Conservation (phyloP, 1,140 invertebrate genomes). For the Orius laevigatus region DNA sequence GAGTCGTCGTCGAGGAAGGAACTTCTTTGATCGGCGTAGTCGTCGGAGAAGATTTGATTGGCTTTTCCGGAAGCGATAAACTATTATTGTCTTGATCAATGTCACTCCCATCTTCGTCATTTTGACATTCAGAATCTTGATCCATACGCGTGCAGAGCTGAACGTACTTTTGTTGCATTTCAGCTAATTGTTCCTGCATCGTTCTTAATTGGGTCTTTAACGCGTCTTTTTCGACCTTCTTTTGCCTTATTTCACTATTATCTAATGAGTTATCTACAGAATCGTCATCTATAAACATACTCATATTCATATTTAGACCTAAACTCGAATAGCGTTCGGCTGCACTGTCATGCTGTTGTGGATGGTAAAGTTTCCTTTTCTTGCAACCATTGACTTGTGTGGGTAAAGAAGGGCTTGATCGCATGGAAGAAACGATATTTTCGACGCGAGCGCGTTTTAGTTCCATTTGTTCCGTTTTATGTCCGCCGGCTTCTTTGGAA, state of each 20-base stretch:
- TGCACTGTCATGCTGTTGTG: constrained; percentile 73
- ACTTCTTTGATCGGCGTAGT: constrained; percentile 37
- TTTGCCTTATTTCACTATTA: constrained; percentile 54
- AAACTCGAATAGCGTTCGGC: constrained; percentile 44
- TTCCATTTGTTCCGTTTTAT: constrained; percentile 37
- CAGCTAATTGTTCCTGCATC: constrained; percentile 74
- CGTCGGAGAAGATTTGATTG: constrained; percentile 36
- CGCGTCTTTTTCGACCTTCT: constrained; percentile 66
- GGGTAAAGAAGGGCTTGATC: constrained; percentile 56
- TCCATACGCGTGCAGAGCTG: constrained; percentile 72
- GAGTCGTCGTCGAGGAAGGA: constrained; percentile 27
- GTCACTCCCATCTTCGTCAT: constrained; percentile 56
- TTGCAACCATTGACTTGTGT: constrained; percentile 77
- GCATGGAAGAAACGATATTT: constrained; percentile 84
- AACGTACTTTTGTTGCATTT: constrained; percentile 80
- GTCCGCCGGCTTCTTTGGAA: constrained; percentile 32
- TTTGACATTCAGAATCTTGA: constrained; percentile 49
- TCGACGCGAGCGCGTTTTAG: constrained; percentile 83
- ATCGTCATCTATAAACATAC: constrained; percentile 39
- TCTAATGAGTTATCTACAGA: constrained; percentile 52
- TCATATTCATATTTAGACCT: constrained; percentile 26
- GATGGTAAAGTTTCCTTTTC: constrained; percentile 92
- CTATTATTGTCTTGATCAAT: constrained; percentile 40
- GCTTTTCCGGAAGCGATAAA: constrained; percentile 27
- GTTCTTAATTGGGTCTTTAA: constrained; percentile 68